Base-by-base conservation (phyloP, 2,888 invertebrate species). In the Apotomis turbidana region DNA sequence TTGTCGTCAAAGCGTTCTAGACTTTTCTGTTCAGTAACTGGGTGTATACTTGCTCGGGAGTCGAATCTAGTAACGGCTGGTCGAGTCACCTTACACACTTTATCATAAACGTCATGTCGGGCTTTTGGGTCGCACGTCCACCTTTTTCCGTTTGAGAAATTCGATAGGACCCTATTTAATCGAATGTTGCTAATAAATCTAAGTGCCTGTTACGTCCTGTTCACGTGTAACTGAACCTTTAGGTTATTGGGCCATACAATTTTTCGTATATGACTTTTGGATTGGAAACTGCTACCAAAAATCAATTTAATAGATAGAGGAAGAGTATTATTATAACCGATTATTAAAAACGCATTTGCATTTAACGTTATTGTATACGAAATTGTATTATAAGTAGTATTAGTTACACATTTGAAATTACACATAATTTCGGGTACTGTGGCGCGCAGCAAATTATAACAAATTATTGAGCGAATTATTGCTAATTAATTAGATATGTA, bases 41-140 rank as follows among this genome's bases (percentile, higher is more conserved):
- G 36, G 67, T 57, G n/a, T 15, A 62, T 8, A 57, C 52, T 71
- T 5, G 9, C 2, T 5, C 10, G 61, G 8, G 4, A 3, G 44
- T 6, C 36, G 36, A 5, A 10, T 38, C 13, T 9, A n/a, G 44
- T 13, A 27, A 41, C 71, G 67, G 67, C 51, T 71, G 67, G 51
- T 15, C 55, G 71, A 67, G 61, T 71, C 71, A 71, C 67, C 71
- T 68, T 71, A 71, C 71, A 71, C 61, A 71, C 71, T 71, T 71
- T 68, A 71, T 71, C 71, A 71, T 71, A 71, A 62, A 71, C 60
- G 67, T 71, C 71, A 52, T 49, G 62, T 36, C 57, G 71, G n/a
- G 67, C 67, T 71, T 68, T 68, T 49, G 49, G 51, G 27, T 44
- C 13, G 41, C 64, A 60, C 67, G 67, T 67, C 57, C 49, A 71